Evolutionary conservation across 2,797 vertebrate genomes (phyloP).

Genomic region (Aulostomus chinensis): DNA sequence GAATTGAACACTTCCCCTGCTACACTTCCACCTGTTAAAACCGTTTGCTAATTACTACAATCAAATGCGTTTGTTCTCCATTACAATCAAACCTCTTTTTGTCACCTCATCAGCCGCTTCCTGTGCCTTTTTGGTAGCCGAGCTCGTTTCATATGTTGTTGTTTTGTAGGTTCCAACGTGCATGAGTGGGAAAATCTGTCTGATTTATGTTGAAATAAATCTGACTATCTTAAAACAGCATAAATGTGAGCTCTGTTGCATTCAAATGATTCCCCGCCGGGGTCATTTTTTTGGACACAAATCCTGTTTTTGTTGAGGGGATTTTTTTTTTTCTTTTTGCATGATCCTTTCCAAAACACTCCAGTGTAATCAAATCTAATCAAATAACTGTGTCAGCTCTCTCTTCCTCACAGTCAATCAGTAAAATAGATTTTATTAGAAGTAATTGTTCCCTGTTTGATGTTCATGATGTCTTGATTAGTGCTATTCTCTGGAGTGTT

Average conservation of each 20-base stretch:
- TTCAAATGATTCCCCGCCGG: no score
- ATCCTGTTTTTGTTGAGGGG: no score
- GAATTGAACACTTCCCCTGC: slow-evolving; percentile 47
- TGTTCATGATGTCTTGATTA: slow-evolving; percentile 64
- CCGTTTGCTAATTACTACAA: slow-evolving; percentile 57
- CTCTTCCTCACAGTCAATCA: slow-evolving; percentile 36
- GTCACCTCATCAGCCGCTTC: slow-evolving; percentile 47
- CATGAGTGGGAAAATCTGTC: not conserved
- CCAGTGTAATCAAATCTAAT: slow-evolving; percentile 48
- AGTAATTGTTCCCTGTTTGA: slow-evolving; percentile 61
- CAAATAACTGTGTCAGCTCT: slow-evolving; percentile 24
- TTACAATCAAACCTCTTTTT: slow-evolving; percentile 51
- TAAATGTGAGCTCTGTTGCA: no score
- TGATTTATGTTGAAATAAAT: no score
- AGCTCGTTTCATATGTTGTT: slow-evolving; percentile 5
- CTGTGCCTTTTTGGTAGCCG: slow-evolving; percentile 29
- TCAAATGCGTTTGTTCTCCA: slow-evolving; percentile 49
- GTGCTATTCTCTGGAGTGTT: slow-evolving; percentile 52
- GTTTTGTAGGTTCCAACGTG: slow-evolving; percentile 12
- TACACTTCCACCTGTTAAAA: slow-evolving; percentile 58
- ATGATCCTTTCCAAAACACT: slow-evolving; percentile 16
- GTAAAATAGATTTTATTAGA: slow-evolving; percentile 52
- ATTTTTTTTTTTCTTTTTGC: slow-evolving; percentile 1
- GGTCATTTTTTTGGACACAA: no score
- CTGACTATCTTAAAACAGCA: no score